phyloP scores from a whole-genome alignment of 2,797 vertebrate species.

The Rhinella marina region DNA sequence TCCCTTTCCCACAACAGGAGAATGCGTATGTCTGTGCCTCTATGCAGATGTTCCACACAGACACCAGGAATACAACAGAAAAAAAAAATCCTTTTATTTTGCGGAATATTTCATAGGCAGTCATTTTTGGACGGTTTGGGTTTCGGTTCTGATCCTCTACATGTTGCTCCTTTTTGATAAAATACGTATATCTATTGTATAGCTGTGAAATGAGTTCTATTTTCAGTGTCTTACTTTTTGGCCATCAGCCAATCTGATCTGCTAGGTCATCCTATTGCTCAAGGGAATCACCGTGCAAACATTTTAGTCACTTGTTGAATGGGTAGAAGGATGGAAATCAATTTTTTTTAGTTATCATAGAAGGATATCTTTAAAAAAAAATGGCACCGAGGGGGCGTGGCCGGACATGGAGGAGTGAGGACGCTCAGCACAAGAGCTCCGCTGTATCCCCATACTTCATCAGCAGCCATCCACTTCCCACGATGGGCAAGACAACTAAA shows the following conservation, averaged over 20 bases:
- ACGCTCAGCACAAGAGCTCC: no score
- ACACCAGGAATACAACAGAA: conserved; percentile 22
- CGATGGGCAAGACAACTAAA: no score
- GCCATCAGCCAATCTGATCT: conserved; percentile 31
- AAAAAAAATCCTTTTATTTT: conserved; percentile 27
- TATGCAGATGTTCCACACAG: conserved; percentile 59
- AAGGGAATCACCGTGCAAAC: conserved; percentile 26
- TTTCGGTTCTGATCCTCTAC: conserved; percentile 46
- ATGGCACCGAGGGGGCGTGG: no score
- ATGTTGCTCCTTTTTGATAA: conserved; percentile 2
- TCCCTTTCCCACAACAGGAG: conserved; percentile 55
- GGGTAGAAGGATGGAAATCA: conserved; percentile 37
- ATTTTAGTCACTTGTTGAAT: conserved; percentile 23
- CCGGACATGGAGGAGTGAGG: no score
- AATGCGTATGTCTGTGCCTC: conserved; percentile 45
- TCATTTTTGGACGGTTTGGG: conserved; percentile 40
- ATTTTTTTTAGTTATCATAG: conserved; percentile 44
- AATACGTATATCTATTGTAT: not conserved
- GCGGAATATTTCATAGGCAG: conserved; percentile 58
- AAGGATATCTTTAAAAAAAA: not conserved
- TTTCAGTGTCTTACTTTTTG: conserved; percentile 33
- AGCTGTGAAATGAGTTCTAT: conserved; percentile 30
- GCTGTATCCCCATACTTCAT: no score
- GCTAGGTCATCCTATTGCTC: conserved; percentile 27
- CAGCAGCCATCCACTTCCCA: no score